Evolutionary conservation across 35 echinoderm and acorn worm species (phyloP).

Genomic region (Lytechinus variegatus): DNA sequence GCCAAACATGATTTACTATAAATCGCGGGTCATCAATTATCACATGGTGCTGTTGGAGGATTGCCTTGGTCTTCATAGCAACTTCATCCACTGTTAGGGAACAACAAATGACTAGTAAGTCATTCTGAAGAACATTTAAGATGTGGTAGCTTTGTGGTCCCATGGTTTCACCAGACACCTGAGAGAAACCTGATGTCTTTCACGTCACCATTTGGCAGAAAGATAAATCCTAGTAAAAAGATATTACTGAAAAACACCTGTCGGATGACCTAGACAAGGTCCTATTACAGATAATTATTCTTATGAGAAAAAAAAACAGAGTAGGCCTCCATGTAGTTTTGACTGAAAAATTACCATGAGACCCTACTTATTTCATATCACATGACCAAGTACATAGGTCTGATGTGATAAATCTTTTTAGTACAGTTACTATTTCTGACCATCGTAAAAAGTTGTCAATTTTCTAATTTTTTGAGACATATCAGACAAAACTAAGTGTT

Average conservation of each 20-base stretch:
- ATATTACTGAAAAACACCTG: neutral
- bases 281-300: too few species aligned
- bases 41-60: neutral
- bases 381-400: too few species aligned
- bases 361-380: too few species aligned
- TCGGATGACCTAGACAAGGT: neutral
- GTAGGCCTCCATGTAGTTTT: too few species aligned
- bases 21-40: neutral
- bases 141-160: neutral
- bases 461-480: too few species aligned
- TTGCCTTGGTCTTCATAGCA: neutral
- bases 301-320: too few species aligned
- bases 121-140: neutral
- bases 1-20: neutral
- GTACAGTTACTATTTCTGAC: too few species aligned
- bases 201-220: neutral
- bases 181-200: neutral
- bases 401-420: too few species aligned
- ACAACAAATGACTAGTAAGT: neutral
- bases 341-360: too few species aligned
- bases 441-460: too few species aligned
- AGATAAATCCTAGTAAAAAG: neutral
- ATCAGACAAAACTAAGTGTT: too few species aligned
- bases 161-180: neutral
- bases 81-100: too few species aligned